Base-by-base conservation (phyloP, 2,888 invertebrate genomes). In the Platypus cylindrus region DNA sequence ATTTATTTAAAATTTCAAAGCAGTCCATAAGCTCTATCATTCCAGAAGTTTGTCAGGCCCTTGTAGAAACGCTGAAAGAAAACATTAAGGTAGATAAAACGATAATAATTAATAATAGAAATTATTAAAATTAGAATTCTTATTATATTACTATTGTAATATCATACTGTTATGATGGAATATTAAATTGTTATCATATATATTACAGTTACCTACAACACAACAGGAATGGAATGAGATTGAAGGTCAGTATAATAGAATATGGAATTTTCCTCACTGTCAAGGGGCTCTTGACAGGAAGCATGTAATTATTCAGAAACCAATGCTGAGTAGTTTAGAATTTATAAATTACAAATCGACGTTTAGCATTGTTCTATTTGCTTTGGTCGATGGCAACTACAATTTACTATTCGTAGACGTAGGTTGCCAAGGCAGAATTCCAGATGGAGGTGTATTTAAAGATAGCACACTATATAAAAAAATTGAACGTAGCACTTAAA, bases 381-480 rank as follows among this genome's bases (percentile, higher is more conserved):
- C 36, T 9, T 11, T 36, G 2, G 36, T 36, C 2, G 31, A 36
- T 31, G 36, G 24, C 3, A 16, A 31, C 14, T 36, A 30, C 12
- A 30, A 30, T 17, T 36, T 36, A 4, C 3, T 31, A 2, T 36
- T 5, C 12, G 30, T 24, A 9, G 46, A 52, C 27, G 36, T 47
- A 7, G 50, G 46, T 7, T 36, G 37, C 3, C 45, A 45, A 31
- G 48, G 50, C 2, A 36, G 38, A 37, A 38, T 37, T 11, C 39
- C 40, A 11, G 49, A 49, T 40, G 41, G 45, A 16, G 45, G 45
- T 9, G 41, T 50, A 14, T 42, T 46, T 28, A 29, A 43, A 14
- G 36, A 40, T n/a, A 47, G 42, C 14, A 29, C 31, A 25, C 36
- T 48, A 30, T 37, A 29, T 13, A 15, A 24, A 27, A 34, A 25